These are phyloP conservation scores for Geophilus truncorum DNA, from an alignment of 2,888 invertebrate genomes.

Conservation along the genomic window DNA sequence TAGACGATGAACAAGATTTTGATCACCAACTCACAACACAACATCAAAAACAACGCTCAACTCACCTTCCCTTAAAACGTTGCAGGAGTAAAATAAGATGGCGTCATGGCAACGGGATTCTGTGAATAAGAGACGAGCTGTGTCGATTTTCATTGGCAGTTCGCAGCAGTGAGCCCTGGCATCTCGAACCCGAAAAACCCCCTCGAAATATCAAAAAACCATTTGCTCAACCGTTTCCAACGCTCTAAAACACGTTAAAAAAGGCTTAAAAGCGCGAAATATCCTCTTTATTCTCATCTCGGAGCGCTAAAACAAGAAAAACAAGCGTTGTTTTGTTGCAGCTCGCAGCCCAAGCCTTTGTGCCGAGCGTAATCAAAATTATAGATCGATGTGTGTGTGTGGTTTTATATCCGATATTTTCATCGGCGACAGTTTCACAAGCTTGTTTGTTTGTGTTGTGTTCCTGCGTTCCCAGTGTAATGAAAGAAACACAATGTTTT, in stretches of 20 bases:
- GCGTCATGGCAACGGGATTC: not conserved
- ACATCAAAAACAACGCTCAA: no score
- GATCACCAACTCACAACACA: no score
- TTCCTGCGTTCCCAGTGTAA: not conserved
- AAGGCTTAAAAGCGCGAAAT: no score
- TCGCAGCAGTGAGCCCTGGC: not conserved
- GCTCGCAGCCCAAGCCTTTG: not conserved
- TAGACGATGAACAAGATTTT: no score
- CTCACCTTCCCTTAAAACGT: no score
- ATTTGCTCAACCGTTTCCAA: no score
- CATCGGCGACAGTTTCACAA: not conserved
- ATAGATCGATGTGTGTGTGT: not conserved
- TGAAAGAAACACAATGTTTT: not conserved
- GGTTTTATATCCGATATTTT: not conserved
- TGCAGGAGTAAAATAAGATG: not conserved
- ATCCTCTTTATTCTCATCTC: no score
- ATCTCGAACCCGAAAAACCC: no score
- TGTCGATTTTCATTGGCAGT: not conserved
- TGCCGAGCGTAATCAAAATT: not conserved
- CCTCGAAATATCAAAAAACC: no score
- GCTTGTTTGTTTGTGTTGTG: not conserved
- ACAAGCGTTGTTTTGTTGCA: not conserved
- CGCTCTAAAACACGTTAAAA: no score
- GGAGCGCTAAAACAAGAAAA: no score
- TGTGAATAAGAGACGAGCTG: not conserved